A percentile compares a stretch with the other conserved stretches of the same genome.
Conservation (phyloP, 2,888 invertebrate species). For the Keiferia lycopersicella region DNA sequence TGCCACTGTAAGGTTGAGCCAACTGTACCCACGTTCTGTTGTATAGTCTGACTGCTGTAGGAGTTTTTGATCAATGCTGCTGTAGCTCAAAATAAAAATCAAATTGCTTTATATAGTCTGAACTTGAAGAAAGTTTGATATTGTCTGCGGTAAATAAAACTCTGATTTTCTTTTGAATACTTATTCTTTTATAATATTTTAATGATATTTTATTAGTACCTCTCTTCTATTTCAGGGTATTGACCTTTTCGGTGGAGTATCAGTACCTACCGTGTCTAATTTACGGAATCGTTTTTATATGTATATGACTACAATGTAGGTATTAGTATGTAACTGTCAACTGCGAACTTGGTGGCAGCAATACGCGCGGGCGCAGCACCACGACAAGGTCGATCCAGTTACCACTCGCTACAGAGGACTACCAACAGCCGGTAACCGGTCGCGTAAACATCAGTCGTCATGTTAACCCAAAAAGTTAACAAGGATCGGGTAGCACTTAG, state of each 20-base stretch:
- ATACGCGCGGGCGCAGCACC: neutral
- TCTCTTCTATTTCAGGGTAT: no score
- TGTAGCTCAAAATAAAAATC: neutral
- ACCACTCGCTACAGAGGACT: slow-evolving; percentile 57
- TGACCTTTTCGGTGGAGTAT: no score
- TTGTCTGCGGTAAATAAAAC: no score
- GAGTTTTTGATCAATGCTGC: neutral
- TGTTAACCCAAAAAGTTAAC: slow-evolving; percentile 78
- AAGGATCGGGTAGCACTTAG: slow-evolving; percentile 78
- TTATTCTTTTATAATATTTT: no score
- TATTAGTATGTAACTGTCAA: neutral
- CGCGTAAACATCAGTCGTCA: slow-evolving; percentile 65
- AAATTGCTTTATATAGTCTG: neutral
- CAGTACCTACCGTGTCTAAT: no score
- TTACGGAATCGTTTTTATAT: no score
- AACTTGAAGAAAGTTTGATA: no score
- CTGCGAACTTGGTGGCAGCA: neutral
- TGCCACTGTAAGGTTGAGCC: neutral
- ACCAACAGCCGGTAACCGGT: slow-evolving; percentile 47
- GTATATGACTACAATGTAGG: no score
- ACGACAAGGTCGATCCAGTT: neutral
- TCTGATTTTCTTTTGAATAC: no score
- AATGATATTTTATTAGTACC: no score
- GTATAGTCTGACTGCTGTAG: neutral
- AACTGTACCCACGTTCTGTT: neutral